Base-by-base conservation (phyloP, 2,113 vertebrate genomes). In the Thalassarche chlororhynchos region DNA sequence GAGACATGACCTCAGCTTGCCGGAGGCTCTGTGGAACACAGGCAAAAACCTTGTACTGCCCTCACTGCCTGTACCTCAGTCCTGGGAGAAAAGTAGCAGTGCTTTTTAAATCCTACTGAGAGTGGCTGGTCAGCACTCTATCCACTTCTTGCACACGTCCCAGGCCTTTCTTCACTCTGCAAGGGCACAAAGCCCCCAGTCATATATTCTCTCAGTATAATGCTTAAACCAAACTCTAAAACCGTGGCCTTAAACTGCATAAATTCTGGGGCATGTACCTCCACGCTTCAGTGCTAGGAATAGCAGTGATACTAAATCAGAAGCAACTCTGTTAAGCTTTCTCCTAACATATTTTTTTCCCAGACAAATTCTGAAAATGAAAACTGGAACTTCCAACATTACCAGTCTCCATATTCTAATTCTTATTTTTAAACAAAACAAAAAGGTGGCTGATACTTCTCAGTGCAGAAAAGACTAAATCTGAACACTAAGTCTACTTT, bases 1-100 rank as follows among this genome's bases (percentile, higher is more conserved):
- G 20, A 46, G 14, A 64, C 23, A 18, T 12, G 17, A 36, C 47
- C 23, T 31, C 69, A 75, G 40, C n/a, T 87, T 54, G 14, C 24
- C 9, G 0, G 0, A 70, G 40, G 17, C 13, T 61, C 46, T 60
- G 40, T 28, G 42, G 23, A 75, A 89, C 3, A 2, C 19, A 75
- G 29, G 61, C 54, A 93, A 84, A 81, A 78, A 34, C 26, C 24
- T 84, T 1, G 6, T 55, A 29, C 13, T 79, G 23, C 19, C 12
- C 23, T 76, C 46, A 81, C 46, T 2, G 6, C 8, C 28, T 61
- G 8, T 20, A 70, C 36, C 5, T 70, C 40, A 25, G 49, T 21
- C 36, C 40, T 28, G 14, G 11, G 11, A 69, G 57, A 66, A 83
- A 84, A 83, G 23, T 2, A 83, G 13, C 25, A n/a, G n/a, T 23